Conservation (phyloP, 1,140 invertebrate genomes). For the Oscheius sp. region DNA sequence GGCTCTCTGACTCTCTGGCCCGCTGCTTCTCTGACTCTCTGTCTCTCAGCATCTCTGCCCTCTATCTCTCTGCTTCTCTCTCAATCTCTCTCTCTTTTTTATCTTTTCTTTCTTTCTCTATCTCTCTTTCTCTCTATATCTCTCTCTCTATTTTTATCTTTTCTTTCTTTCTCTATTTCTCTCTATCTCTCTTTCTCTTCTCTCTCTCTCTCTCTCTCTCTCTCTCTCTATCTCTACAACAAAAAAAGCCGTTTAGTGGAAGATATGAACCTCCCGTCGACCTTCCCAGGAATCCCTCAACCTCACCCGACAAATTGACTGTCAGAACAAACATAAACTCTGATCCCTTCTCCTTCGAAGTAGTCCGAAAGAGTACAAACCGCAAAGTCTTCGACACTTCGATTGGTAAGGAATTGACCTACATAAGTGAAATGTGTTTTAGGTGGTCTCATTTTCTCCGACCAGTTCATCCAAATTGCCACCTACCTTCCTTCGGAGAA, state of each 20-base stretch:
- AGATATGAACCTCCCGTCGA: conserved; percentile 40
- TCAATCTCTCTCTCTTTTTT: no score
- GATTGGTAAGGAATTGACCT: conserved; percentile 38
- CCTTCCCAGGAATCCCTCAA: conserved; percentile 20
- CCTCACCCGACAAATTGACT: conserved; percentile 29
- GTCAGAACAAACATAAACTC: conserved; percentile 24
- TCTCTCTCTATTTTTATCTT: no score
- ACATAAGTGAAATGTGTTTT: conserved; percentile 6
- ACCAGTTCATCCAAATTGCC: conserved; percentile 63
- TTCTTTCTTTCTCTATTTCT: no score
- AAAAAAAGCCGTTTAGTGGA: neutral
- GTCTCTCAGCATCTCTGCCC: no score
- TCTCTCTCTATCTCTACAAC: neutral
- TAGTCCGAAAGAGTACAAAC: conserved; percentile 40
- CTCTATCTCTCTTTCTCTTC: no score
- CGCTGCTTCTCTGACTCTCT: neutral
- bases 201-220: no score
- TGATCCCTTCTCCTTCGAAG: conserved; percentile 46
- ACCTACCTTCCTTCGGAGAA: conserved; percentile 58
- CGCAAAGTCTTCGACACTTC: conserved; percentile 45
- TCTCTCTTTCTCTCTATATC: no score
- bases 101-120: no score
- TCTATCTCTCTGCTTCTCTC: no score
- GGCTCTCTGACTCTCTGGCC: neutral
- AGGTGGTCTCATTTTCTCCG: conserved; percentile 55